These are phyloP conservation scores for Hirundichthys speculiger DNA, from an alignment of 2,113 vertebrate genomes.

Conservation along the genomic window DNA sequence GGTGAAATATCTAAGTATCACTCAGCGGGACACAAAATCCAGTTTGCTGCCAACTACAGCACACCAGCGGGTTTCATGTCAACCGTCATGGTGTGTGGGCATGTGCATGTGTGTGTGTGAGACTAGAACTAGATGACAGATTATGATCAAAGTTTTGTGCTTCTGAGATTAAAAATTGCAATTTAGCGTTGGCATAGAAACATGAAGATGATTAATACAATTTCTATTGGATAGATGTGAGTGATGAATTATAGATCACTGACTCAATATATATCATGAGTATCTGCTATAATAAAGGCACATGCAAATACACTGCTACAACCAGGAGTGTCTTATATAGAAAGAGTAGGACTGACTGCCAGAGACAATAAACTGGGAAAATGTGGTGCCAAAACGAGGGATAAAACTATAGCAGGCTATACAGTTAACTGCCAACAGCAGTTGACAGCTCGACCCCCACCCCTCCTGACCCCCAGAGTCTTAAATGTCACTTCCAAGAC, in stretches of 20 bases:
- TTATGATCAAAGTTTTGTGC: neutral
- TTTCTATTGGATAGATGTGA: neutral
- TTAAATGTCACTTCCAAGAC: conserved; percentile 2
- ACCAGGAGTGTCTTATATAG: neutral
- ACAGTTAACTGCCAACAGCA: neutral
- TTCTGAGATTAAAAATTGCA: neutral
- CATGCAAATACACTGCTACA: too few species aligned
- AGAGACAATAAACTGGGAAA: too few species aligned
- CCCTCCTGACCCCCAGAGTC: neutral
- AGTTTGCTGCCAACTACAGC: neutral
- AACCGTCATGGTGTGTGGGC: neutral
- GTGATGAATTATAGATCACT: neutral
- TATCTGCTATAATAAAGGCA: too few species aligned
- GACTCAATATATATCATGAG: neutral
- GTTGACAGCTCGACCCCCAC: neutral
- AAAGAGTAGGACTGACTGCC: neutral
- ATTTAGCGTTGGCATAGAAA: neutral
- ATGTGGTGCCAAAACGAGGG: too few species aligned
- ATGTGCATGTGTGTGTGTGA: neutral
- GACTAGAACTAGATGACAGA: neutral
- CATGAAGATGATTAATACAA: neutral
- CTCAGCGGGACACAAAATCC: neutral
- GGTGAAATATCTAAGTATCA: neutral
- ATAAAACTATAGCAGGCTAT: too few species aligned
- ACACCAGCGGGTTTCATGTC: neutral